These are phyloP conservation scores for Kryphioiulus occultus DNA, from an alignment of 2,888 invertebrate genomes.

Conservation along the genomic window DNA sequence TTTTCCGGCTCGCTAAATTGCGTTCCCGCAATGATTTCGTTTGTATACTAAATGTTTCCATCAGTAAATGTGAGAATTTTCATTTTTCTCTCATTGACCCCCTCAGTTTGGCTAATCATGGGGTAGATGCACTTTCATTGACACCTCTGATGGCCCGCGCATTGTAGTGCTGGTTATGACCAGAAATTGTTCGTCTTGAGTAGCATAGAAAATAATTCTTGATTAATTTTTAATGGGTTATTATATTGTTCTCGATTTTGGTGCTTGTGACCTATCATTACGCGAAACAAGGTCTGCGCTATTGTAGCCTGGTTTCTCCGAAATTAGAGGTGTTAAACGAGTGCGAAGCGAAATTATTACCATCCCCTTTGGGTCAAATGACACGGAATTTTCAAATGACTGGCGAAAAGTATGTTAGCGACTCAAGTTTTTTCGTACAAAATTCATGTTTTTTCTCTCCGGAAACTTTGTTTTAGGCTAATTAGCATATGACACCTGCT, in stretches of 20 bases:
- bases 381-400: neutral
- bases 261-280: neutral
- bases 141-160: neutral
- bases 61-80: neutral
- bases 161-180: neutral
- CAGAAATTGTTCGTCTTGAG: too few species aligned
- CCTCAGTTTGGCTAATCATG: neutral
- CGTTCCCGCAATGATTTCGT: neutral
- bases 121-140: conserved; percentile 17
- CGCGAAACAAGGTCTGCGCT: neutral
- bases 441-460: neutral
- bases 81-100: conserved; percentile 1
- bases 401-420: neutral
- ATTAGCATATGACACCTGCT: neutral
- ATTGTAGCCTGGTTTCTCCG: neutral
- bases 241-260: conserved; percentile 8
- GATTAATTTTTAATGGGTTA: neutral
- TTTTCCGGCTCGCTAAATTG: neutral
- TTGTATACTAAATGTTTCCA: neutral
- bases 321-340: conserved; percentile 1
- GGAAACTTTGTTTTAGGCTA: neutral
- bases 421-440: neutral
- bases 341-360: neutral
- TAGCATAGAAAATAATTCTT: neutral
- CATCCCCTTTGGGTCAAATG: neutral